Conservation (phyloP, 2,888 invertebrate species). For the Itoplectis maculator region DNA sequence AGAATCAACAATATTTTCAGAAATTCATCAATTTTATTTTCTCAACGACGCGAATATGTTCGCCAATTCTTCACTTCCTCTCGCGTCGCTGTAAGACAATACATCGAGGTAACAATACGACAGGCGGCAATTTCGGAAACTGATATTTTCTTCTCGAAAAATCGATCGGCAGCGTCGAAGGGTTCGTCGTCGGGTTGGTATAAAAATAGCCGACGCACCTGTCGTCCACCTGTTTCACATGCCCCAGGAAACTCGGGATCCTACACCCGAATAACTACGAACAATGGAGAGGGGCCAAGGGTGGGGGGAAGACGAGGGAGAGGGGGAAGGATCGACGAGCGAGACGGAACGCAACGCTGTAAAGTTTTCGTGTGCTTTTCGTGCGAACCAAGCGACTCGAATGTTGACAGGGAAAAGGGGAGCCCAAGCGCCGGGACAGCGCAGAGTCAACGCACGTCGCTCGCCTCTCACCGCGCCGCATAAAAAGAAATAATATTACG, state of each 20-base stretch:
- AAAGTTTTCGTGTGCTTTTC: slow-evolving; percentile 49
- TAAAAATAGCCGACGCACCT: slow-evolving; percentile 49
- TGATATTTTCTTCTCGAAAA: slow-evolving; percentile 18
- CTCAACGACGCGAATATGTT: no score
- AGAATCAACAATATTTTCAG: no score
- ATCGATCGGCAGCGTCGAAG: slow-evolving; percentile 17
- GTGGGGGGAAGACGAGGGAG: no score
- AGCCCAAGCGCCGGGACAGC: background rate
- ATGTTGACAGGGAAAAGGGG: slow-evolving; percentile 51
- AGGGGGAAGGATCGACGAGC: background rate
- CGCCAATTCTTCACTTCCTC: background rate
- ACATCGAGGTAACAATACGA: background rate
- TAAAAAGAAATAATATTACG: slow-evolving; percentile 18
- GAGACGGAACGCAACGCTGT: slow-evolving; percentile 49
- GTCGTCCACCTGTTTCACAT: slow-evolving; percentile 58
- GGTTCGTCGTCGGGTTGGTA: background rate
- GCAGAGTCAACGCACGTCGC: background rate
- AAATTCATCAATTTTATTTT: no score
- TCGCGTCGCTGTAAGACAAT: background rate
- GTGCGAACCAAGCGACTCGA: slow-evolving; percentile 33
- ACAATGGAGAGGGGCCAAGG: no score
- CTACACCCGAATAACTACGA: slow-evolving; percentile 61
- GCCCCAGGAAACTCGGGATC: slow-evolving; percentile 40
- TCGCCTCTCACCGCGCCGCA: background rate
- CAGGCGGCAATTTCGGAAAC: background rate